Conservation (phyloP, 2,113 vertebrate species). For the Oreochromis niloticus region DNA sequence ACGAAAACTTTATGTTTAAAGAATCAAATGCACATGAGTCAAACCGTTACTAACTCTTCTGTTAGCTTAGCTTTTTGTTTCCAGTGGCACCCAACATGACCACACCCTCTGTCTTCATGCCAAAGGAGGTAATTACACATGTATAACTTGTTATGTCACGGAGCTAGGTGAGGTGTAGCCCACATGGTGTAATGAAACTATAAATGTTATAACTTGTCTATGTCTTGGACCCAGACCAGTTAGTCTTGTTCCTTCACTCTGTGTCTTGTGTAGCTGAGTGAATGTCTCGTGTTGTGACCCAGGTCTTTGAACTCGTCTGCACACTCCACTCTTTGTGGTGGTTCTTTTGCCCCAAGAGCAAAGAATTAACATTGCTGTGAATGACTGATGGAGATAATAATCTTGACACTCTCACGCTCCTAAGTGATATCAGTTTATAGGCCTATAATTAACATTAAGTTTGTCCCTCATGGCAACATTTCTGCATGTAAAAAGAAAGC, state of each 20-base stretch:
- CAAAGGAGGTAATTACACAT: neutral
- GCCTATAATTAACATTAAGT: no score
- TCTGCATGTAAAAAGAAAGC: neutral
- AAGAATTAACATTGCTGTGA: no score
- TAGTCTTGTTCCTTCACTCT: neutral
- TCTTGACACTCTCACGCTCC: no score
- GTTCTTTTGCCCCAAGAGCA: neutral
- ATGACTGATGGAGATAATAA: no score
- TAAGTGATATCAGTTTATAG: no score
- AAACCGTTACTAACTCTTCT: neutral
- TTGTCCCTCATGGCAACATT: no score
- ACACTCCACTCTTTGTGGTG: neutral
- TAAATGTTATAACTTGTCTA: neutral
- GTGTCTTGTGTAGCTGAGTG: neutral
- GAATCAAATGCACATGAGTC: neutral
- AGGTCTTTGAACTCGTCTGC: rapidly evolving
- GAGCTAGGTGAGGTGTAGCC: neutral
- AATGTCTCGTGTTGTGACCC: neutral
- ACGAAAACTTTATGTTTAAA: neutral
- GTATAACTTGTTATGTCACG: rapidly evolving
- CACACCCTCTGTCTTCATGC: neutral
- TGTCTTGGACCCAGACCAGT: neutral
- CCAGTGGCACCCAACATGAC: neutral
- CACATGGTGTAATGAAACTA: neutral
- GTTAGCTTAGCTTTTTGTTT: neutral